These are phyloP conservation scores for Cepaea nemoralis DNA, from an alignment of 1,140 invertebrate genomes.

Conservation along the genomic window DNA sequence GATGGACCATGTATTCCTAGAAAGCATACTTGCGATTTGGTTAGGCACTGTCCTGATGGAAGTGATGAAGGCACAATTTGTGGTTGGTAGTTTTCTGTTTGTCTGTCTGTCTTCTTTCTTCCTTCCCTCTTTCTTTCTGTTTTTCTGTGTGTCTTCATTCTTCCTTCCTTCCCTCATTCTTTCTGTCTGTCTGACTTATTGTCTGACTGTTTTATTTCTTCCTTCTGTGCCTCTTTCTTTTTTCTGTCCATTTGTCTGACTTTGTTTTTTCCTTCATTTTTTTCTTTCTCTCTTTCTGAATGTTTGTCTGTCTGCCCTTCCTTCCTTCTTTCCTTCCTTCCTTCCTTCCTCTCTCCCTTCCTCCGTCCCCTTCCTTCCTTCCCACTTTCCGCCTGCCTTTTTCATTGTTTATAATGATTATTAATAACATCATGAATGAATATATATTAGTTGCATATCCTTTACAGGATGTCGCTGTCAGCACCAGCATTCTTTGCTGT, in stretches of 20 bases:
- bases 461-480: too few species aligned
- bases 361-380: too few species aligned
- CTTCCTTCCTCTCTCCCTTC: background rate
- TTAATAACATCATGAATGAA: too few species aligned
- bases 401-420: too few species aligned
- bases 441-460: too few species aligned
- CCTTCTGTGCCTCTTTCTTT: background rate
- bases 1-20: constrained; percentile 83
- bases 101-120: background rate
- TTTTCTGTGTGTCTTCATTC: background rate
- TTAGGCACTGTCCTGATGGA: constrained; percentile 72
- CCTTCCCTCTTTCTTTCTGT: background rate
- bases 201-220: background rate
- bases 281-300: background rate
- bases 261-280: background rate
- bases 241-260: background rate
- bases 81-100: constrained; percentile 49
- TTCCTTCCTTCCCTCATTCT: background rate
- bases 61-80: constrained; percentile 76
- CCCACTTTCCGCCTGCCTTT: too few species aligned
- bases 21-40: constrained; percentile 79
- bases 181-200: background rate
- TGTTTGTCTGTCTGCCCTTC: background rate
- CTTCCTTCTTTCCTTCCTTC: too few species aligned
- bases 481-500: too few species aligned